Evolutionary conservation across 2,888 invertebrate genomes (phyloP).

Genomic region (Eudasyphora cyanicolor): DNA sequence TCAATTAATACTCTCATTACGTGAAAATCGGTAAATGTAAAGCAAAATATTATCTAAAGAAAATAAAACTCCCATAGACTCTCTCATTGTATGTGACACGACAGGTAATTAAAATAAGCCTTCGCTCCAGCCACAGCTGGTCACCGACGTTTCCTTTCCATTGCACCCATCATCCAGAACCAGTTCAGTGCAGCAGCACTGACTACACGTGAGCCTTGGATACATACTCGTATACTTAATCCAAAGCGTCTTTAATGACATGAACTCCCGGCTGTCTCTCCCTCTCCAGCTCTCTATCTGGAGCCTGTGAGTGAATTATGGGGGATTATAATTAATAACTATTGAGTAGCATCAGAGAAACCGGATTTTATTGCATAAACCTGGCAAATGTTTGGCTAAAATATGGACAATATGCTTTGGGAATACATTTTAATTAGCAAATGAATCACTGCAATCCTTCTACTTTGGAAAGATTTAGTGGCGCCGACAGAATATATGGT

Average conservation of each 20-base stretch:
- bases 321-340: background rate
- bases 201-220: background rate
- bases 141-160: background rate
- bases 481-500: no score
- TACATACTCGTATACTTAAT: background rate
- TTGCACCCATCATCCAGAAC: background rate
- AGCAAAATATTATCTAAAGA: no score
- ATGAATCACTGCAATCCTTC: no score
- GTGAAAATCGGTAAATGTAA: no score
- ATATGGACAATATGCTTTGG: no score
- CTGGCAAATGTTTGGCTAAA: background rate
- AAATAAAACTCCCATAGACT: no score
- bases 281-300: no score
- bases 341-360: background rate
- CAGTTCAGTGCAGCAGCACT: no score
- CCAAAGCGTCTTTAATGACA: no score
- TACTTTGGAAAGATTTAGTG: no score
- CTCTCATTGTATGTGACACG: background rate
- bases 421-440: no score
- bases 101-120: background rate
- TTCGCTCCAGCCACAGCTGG: background rate
- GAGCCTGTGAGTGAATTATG: background rate
- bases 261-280: background rate
- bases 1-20: no score
- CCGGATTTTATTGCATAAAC: background rate